phyloP scores from a whole-genome alignment of 2,797 vertebrate genomes.

The Aselliscus stoliczkanus region DNA sequence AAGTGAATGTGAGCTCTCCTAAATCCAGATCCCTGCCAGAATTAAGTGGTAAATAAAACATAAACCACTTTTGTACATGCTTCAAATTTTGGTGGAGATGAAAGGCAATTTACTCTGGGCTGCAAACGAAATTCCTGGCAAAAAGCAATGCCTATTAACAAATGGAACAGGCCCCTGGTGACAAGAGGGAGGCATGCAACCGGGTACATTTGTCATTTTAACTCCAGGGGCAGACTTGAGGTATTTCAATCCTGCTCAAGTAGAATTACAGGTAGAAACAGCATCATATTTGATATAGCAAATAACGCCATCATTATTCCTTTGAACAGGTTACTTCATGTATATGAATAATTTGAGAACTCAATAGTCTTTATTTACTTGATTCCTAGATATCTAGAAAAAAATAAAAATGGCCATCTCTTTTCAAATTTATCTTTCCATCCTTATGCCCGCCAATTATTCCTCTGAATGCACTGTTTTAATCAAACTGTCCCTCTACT shows the following conservation, averaged over 20 bases:
- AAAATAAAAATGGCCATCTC: neutral
- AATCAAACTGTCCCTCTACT: neutral
- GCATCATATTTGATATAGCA: neutral
- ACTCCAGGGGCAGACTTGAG: conserved; percentile 7
- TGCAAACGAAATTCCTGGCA: conserved; percentile 48
- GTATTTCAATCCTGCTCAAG: conserved; percentile 36
- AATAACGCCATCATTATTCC: neutral
- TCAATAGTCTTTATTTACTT: neutral
- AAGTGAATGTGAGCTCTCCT: neutral
- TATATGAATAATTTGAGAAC: conserved; percentile 2
- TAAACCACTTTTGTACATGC: conserved; percentile 20
- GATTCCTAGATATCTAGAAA: neutral
- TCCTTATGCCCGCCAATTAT: neutral
- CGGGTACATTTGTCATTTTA: conserved; percentile 49
- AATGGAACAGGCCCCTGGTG: conserved; percentile 39
- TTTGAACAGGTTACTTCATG: neutral
- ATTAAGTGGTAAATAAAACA: conserved; percentile 59
- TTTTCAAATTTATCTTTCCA: neutral
- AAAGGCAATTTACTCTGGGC: conserved; percentile 54
- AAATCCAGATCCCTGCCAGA: neutral
- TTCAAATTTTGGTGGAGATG: conserved; percentile 51
- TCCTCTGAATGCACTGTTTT: neutral
- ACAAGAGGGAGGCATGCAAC: conserved; percentile 13
- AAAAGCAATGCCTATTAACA: conserved; percentile 61
- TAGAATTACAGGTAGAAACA: conserved; percentile 14